Base-by-base conservation (phyloP, 1,140 invertebrate genomes). In the Asobara japonica region DNA sequence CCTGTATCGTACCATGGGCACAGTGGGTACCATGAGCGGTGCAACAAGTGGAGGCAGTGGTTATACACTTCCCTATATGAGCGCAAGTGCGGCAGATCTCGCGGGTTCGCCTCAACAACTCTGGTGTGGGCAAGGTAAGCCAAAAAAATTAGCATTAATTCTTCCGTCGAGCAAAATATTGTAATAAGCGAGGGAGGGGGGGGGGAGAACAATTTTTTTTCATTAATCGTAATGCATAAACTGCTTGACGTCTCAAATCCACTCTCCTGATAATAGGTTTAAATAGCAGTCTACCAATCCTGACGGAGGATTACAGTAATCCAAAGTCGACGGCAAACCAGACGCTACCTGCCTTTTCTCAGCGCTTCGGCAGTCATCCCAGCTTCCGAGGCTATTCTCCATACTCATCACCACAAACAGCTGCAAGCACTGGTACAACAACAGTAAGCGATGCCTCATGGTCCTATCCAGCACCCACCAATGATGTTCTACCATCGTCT, bases 311-410 rank as follows among this genome's bases (percentile, higher is more conserved):
- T 25, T 87, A 85, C 62, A 77, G 76, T 0, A 69, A 64, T 31
- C 76, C 68, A 4, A 86, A 86, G 30, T 68, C 84, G 1, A 71
- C 80, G n/a, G 75, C 74, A 27, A 82, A 85, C 62, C 84, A 85
- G 66, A 77, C 74, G 0, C 30, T 87, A 41, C 84, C 85, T 0
- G 82, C 79, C 0, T 87, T 87, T 33, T 82, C 82, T 5, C 83
- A 80, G 74, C 83, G 80, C 13, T 87, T 83, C 25, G 74, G 77
- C 0, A 74, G 73, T 7, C 77, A 79, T 2, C 6, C 76, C 0
- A 76, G 69, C 41, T 81, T 81, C 5, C 78, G 83, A 5, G 77
- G 76, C 3, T 87, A 82, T 65, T 82, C 80, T 41, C 82, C 84
- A 22, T 86, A 84, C 10, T 10, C 79, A 3, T 75, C 80, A 0